Conservation (phyloP, 2,888 invertebrate species). For the Calephelis perditalis region DNA sequence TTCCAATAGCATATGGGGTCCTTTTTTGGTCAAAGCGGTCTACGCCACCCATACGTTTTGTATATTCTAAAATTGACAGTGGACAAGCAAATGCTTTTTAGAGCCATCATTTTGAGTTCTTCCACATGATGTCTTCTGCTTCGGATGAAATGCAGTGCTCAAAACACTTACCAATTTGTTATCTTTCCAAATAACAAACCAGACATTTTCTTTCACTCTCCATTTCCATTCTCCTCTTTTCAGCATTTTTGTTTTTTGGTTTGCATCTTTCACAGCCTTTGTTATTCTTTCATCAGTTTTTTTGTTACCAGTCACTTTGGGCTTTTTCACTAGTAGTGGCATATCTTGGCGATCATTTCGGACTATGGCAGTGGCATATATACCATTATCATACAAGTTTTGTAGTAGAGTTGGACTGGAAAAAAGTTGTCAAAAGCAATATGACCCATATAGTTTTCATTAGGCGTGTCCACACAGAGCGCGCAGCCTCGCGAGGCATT, state of each 20-base stretch:
- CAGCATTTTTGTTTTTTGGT: slow-evolving; percentile 21
- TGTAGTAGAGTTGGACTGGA: not conserved
- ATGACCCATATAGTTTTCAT: not conserved
- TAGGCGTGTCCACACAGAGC: too few species aligned
- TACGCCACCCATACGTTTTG: too few species aligned
- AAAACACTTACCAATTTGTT: too few species aligned
- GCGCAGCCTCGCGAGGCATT: too few species aligned
- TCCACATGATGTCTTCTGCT: too few species aligned
- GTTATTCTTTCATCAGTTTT: not conserved
- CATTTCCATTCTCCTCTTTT: slow-evolving; percentile 30
- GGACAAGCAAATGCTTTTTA: too few species aligned
- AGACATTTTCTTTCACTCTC: slow-evolving; percentile 30
- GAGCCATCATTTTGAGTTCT: too few species aligned
- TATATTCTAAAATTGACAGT: too few species aligned
- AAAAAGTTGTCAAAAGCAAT: not conserved
- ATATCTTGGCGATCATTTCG: not conserved
- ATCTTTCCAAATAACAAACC: slow-evolving; percentile 32
- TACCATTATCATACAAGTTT: not conserved
- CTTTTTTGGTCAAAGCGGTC: too few species aligned
- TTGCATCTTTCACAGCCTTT: not conserved
- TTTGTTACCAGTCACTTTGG: not conserved
- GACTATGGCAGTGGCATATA: not conserved
- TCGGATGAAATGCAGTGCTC: too few species aligned
- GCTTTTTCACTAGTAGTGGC: not conserved
- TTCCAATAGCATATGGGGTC: too few species aligned